Percentiles rank a stretch among this genome's conserved stretches.
Evolutionary conservation across 92 coral and sea anemone species (phyloP).

Genomic region (Scolanthus callimorphus): DNA sequence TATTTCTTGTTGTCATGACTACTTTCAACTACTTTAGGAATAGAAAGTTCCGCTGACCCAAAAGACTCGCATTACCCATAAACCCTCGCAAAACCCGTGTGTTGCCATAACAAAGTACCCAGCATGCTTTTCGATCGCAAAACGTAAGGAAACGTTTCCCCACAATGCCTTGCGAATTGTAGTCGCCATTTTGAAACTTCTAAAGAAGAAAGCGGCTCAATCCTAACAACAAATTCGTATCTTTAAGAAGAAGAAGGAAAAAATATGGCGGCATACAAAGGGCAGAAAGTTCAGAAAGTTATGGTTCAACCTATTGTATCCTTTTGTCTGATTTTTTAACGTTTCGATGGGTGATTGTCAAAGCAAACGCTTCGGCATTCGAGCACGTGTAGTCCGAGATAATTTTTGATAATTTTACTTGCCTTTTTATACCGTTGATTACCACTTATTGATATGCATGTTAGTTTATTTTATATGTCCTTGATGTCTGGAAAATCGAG

Average conservation of each 20-base stretch:
- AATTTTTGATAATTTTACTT: no score
- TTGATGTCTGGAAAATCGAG: no score
- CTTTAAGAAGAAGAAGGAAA: neutral
- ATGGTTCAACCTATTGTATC: constrained; percentile 99
- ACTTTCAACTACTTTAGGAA: no score
- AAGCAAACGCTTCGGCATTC: neutral
- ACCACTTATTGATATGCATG: no score
- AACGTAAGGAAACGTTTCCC: no score
- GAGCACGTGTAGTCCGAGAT: constrained; percentile 32
- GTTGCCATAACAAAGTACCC: no score
- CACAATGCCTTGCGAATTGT: constrained; percentile 6
- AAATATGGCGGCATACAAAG: constrained; percentile 89
- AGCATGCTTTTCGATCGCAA: no score
- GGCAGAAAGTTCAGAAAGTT: constrained; percentile 98
- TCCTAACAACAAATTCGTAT: neutral
- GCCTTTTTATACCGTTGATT: no score
- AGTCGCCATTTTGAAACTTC: constrained; percentile 40
- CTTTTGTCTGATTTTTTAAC: constrained; percentile 45
- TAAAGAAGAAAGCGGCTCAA: neutral
- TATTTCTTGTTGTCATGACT: constrained; percentile 48
- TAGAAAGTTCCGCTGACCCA: no score
- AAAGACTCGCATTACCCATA: no score
- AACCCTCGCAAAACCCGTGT: no score
- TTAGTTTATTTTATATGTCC: no score
- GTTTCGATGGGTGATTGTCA: neutral